These are phyloP conservation scores for Hirudinaria manillensis DNA, from an alignment of 2,888 invertebrate genomes.

Conservation along the genomic window DNA sequence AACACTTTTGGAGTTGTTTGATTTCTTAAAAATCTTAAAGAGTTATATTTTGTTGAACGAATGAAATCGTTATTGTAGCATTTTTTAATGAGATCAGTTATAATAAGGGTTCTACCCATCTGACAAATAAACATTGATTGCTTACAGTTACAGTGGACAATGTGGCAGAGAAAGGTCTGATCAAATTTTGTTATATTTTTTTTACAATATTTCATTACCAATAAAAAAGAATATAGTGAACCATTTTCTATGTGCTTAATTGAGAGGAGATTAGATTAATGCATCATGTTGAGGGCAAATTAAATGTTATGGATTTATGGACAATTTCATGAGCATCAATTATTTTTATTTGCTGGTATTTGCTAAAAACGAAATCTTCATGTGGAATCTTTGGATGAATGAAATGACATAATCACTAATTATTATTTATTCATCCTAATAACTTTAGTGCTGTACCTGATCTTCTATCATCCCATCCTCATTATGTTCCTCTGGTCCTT, in stretches of 20 bases:
- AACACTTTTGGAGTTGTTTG: background rate
- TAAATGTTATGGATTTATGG: too few relatives aligned
- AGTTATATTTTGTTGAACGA: background rate
- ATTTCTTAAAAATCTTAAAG: background rate
- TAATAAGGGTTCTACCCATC: background rate
- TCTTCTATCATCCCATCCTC: constrained; percentile 81
- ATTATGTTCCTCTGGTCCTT: constrained; percentile 89
- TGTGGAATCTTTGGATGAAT: too few relatives aligned
- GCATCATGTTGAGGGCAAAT: too few relatives aligned
- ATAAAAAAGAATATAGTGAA: background rate
- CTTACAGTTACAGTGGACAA: constrained; percentile 74
- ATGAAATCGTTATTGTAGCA: background rate
- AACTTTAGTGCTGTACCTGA: constrained; percentile 66
- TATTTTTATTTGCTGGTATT: too few relatives aligned
- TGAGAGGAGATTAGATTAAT: too few relatives aligned
- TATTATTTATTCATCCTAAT: too few relatives aligned
- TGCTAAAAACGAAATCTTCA: too few relatives aligned
- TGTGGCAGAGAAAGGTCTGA: constrained; percentile 65
- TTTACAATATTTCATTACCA: background rate
- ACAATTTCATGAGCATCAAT: too few relatives aligned
- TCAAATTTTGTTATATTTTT: background rate
- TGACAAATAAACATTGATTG: constrained; percentile 36
- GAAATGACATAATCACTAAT: too few relatives aligned
- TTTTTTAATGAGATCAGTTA: background rate
- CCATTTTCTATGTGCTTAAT: too few relatives aligned